Conservation (phyloP, 2,888 invertebrate genomes). For the Drosophila eohydei region DNA sequence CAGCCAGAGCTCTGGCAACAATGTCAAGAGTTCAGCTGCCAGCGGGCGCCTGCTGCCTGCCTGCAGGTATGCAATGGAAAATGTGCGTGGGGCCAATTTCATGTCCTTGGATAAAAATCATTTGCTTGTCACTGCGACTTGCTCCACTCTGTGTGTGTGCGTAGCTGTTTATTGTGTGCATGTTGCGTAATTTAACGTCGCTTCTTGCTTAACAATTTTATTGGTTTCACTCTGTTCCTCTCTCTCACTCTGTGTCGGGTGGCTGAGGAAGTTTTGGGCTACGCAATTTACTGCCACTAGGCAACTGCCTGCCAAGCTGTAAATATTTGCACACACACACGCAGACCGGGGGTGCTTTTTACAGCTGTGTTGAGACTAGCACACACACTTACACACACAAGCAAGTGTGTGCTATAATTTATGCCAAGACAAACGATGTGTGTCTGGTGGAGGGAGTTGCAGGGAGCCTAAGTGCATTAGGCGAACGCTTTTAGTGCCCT, state of each 20-base stretch:
- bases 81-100: conserved; percentile 58
- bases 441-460: conserved; percentile 10
- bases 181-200: conserved; percentile 70
- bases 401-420: conserved; percentile 59
- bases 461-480: conserved; percentile 65
- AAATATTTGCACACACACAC: conserved; percentile 54
- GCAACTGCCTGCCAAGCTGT: conserved; percentile 48
- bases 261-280: conserved; percentile 2
- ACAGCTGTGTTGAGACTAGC: conserved; percentile 52
- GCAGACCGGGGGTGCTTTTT: conserved; percentile 38
- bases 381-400: conserved; percentile 6
- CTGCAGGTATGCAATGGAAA: conserved; percentile 76
- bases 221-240: conserved; percentile 33
- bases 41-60: conserved; percentile 41
- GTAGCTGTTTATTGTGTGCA: conserved; percentile 42
- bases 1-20: conserved; percentile 51
- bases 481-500: conserved; percentile 61
- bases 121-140: conserved; percentile 40
- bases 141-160: conserved; percentile 8
- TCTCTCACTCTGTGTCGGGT: neutral
- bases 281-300: conserved; percentile 60
- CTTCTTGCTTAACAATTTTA: conserved; percentile 75
- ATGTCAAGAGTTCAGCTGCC: conserved; percentile 75
- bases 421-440: conserved; percentile 68
- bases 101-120: conserved; percentile 48